A percentile compares a stretch with the other conserved stretches of the same genome.
Evolutionary conservation across 1,140 invertebrate genomes (phyloP).

Genomic region (Platorchestia sp.): DNA sequence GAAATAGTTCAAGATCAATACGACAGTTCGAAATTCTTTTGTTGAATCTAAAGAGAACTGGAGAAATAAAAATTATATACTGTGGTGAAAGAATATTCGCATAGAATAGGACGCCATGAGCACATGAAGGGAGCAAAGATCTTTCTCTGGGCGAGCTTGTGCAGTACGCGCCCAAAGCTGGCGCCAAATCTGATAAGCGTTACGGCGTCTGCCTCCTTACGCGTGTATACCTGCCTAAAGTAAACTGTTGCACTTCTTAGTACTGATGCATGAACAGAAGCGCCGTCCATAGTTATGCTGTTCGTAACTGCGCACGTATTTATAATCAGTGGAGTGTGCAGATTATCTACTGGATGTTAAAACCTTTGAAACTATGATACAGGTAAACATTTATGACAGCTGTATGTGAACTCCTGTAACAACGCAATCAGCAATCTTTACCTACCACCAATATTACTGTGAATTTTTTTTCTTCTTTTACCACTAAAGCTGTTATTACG

Average conservation of each 20-base stretch:
- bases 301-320: neutral
- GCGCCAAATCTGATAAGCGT: conserved; percentile 51
- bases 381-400: too few species aligned
- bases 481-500: too few species aligned
- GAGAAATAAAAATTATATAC: neutral
- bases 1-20: neutral
- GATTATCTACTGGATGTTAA: too few species aligned
- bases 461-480: too few species aligned
- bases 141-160: neutral
- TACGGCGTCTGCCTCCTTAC: neutral
- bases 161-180: conserved; percentile 9
- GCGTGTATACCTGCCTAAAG: neutral
- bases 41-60: neutral
- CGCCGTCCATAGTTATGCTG: neutral
- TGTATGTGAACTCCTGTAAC: too few species aligned
- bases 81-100: neutral
- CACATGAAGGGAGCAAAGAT: neutral
- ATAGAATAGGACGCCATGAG: neutral
- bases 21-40: neutral
- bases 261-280: neutral
- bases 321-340: too few species aligned
- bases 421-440: too few species aligned
- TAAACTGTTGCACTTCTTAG: neutral
- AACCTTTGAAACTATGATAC: too few species aligned
- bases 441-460: too few species aligned